phyloP scores from a whole-genome alignment of 2,113 vertebrate genomes.

The Archocentrus centrarchus region DNA sequence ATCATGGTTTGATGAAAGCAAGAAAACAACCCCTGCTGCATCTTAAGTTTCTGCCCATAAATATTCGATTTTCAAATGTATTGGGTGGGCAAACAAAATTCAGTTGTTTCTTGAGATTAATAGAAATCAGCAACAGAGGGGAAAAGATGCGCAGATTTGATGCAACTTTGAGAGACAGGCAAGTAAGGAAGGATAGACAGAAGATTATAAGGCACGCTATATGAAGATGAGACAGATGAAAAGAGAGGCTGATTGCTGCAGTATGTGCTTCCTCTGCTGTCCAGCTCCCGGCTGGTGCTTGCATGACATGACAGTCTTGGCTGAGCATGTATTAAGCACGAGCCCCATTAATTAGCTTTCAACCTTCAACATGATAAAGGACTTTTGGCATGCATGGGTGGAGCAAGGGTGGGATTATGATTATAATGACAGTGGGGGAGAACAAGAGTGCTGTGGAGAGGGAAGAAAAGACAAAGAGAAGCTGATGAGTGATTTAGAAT shows the following conservation, averaged over 20 bases:
- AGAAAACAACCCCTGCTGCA: neutral
- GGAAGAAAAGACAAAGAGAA: neutral
- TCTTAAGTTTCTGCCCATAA: neutral
- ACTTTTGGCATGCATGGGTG: constrained; percentile 45
- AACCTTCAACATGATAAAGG: constrained; percentile 57
- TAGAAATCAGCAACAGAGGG: neutral
- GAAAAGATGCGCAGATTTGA: neutral
- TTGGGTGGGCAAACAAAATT: neutral
- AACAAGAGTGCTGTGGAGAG: neutral
- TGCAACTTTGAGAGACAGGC: neutral
- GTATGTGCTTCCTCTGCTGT: constrained; percentile 7
- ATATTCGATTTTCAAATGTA: neutral
- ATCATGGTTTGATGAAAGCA: neutral
- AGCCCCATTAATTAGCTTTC: constrained; percentile 70
- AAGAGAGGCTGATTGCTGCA: constrained; percentile 29
- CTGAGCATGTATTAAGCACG: constrained; percentile 39
- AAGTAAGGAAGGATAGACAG: constrained; percentile 12
- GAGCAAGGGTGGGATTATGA: constrained; percentile 9
- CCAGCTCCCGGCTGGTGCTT: constrained; percentile 19
- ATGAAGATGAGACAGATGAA: constrained; percentile 32
- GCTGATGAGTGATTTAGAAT: neutral
- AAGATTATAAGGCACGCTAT: neutral
- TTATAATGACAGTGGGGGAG: neutral
- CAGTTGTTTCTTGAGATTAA: neutral
- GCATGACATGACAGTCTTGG: constrained; percentile 52